Evolutionary conservation across 1,140 invertebrate genomes (phyloP).

Genomic region (Tribolium madens): DNA sequence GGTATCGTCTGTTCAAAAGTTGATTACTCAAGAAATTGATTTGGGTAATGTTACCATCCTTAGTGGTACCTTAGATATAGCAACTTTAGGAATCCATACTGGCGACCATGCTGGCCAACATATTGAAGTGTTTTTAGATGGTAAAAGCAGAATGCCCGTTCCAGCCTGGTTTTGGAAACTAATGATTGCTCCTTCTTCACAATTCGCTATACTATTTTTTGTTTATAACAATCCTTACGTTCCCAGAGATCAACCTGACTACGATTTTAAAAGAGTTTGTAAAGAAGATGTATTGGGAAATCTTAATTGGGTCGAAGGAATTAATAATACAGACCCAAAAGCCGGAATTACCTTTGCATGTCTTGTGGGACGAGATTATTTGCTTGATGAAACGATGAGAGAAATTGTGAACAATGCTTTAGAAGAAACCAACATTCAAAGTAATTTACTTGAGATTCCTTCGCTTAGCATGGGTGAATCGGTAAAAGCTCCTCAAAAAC

Average conservation of each 20-base stretch:
- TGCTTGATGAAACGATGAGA: too few species aligned
- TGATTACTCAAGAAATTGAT: background rate
- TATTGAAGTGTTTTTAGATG: background rate
- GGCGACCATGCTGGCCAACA: background rate
- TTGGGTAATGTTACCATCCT: background rate
- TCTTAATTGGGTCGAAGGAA: too few species aligned
- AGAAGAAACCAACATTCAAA: too few species aligned
- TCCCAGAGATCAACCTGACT: background rate
- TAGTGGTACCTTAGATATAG: background rate
- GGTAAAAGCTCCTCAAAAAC: too few species aligned
- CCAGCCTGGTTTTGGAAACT: background rate
- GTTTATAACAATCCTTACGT: background rate
- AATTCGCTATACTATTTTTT: background rate
- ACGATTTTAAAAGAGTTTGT: background rate
- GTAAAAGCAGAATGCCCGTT: background rate
- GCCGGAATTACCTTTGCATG: too few species aligned
- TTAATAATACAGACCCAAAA: too few species aligned
- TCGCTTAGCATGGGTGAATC: too few species aligned
- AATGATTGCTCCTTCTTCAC: background rate
- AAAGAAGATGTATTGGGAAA: too few species aligned
- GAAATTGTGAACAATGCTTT: too few species aligned
- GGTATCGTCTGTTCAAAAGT: background rate
- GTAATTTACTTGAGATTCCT: too few species aligned
- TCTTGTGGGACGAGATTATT: too few species aligned
- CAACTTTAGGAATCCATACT: background rate